Evolutionary conservation across 2,113 vertebrate species (phyloP).

Genomic region (Forbesichthys agassizii): DNA sequence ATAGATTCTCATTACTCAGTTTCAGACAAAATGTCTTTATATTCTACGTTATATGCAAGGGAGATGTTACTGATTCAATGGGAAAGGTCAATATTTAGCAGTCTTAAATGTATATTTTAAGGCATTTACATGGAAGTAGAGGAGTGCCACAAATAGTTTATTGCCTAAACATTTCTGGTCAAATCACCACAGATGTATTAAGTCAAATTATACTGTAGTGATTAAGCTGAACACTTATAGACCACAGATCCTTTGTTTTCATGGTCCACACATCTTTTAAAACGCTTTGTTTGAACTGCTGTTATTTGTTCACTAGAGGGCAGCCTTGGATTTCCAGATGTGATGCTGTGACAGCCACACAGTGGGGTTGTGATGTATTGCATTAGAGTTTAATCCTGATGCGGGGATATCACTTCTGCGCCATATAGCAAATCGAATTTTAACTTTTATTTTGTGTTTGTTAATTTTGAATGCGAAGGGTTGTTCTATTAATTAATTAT

Average conservation of each 20-base stretch:
- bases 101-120: background rate
- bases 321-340: constrained; percentile 24
- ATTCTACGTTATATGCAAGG: constrained; percentile 13
- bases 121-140: background rate
- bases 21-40: constrained; percentile 20
- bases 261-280: background rate
- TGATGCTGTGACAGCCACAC: constrained; percentile 13
- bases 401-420: background rate
- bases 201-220: background rate
- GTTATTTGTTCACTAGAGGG: constrained; percentile 47
- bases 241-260: background rate
- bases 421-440: background rate
- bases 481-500: background rate
- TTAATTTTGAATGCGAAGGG: constrained; percentile 1
- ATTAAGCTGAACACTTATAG: background rate
- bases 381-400: background rate
- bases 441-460: background rate
- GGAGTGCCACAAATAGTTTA: constrained; percentile 3
- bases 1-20: constrained; percentile 17
- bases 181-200: background rate
- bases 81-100: background rate
- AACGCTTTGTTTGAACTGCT: background rate
- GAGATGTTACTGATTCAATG: constrained; percentile 36
- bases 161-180: constrained; percentile 16
- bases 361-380: background rate